A percentile compares a stretch with the other conserved stretches of the same genome.
Conservation (phyloP, 2,797 vertebrate genomes). For the Pangasius macronema region DNA sequence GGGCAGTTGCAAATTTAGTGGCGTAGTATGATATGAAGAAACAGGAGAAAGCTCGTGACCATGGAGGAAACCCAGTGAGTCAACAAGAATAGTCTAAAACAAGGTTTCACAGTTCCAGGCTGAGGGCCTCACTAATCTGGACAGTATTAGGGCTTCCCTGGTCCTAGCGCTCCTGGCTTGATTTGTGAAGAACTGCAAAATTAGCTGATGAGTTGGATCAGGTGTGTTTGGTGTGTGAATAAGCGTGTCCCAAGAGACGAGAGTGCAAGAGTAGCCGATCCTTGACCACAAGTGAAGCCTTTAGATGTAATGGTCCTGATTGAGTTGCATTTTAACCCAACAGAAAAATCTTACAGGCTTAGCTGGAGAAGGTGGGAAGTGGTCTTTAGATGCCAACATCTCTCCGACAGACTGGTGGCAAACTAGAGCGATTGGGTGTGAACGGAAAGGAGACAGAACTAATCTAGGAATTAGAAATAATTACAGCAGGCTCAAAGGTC, state of each 20-base stretch:
- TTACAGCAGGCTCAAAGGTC: not conserved
- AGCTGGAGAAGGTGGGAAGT: not conserved
- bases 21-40: not conserved
- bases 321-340: not conserved
- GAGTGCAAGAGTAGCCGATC: too few relatives aligned
- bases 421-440: not conserved
- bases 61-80: not conserved
- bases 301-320: not conserved
- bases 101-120: not conserved
- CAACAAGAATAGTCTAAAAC: not conserved
- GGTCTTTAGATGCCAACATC: not conserved
- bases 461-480: not conserved
- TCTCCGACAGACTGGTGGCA: not conserved
- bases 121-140: not conserved
- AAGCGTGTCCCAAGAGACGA: not conserved
- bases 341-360: not conserved
- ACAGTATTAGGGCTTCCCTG: not conserved
- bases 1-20: not conserved
- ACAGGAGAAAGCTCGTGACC: not conserved
- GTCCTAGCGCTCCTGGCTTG: not conserved
- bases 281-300: not conserved
- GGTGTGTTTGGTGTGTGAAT: not conserved
- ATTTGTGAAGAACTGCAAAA: not conserved
- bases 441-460: not conserved
- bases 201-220: too few relatives aligned